Conservation (phyloP, 2,888 invertebrate species). For the Limnephilus rhombicus region DNA sequence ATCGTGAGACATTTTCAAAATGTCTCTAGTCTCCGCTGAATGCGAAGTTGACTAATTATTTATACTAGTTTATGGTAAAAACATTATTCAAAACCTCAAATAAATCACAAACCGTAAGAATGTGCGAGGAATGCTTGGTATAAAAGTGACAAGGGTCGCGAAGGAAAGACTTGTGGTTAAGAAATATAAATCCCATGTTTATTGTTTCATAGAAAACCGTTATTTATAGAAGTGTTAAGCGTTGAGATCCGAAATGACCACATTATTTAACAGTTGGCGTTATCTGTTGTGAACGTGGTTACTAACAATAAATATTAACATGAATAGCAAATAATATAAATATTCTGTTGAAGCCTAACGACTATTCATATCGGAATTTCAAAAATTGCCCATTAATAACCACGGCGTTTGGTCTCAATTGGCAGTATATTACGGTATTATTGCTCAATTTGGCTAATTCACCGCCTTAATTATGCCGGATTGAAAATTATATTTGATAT, state of each 20-base stretch:
- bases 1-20: neutral
- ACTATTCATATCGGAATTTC: neutral
- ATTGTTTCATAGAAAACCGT: neutral
- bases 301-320: neutral
- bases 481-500: constrained; percentile 21
- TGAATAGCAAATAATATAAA: neutral
- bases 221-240: neutral
- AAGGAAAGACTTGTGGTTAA: neutral
- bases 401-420: constrained; percentile 1
- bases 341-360: neutral
- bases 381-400: constrained; percentile 14
- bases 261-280: neutral
- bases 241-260: neutral
- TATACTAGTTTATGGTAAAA: neutral
- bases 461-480: neutral
- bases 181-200: neutral
- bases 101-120: neutral
- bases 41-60: neutral
- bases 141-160: neutral
- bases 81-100: neutral
- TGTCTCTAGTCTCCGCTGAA: neutral
- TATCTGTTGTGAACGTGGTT: neutral
- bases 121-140: neutral
- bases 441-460: constrained; percentile 26
- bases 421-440: constrained; percentile 9